Percentiles rank a stretch among this genome's conserved stretches.
Evolutionary conservation across 2,113 vertebrate genomes (phyloP).

Genomic region (Genyomyrus donnyi): DNA sequence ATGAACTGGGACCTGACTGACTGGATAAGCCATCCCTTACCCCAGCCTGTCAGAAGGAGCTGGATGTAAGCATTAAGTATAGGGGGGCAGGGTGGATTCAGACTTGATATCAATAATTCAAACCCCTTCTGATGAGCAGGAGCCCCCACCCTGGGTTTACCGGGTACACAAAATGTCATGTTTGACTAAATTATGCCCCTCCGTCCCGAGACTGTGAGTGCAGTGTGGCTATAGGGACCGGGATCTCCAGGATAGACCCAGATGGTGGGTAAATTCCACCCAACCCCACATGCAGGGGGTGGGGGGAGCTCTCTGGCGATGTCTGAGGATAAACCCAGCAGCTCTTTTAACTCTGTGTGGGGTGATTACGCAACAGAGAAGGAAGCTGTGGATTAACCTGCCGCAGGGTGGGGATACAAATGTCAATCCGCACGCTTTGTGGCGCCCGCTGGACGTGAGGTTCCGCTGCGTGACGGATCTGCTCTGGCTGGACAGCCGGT

Average conservation of each 20-base stretch:
- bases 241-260: not conserved
- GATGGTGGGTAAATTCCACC: conserved; percentile 10
- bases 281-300: not conserved
- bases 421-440: conserved; percentile 12
- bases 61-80: not conserved
- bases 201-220: not conserved
- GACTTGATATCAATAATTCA: conserved; percentile 21
- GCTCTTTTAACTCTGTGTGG: conserved; percentile 21
- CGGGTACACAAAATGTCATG: conserved; percentile 19
- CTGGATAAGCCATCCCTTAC: not conserved
- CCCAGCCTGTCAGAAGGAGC: not conserved
- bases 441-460: not conserved
- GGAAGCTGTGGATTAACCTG: conserved; percentile 19
- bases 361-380: not conserved
- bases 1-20: not conserved
- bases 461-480: not conserved
- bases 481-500: not conserved
- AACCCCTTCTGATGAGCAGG: not conserved
- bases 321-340: conserved; percentile 7
- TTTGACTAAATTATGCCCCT: not conserved
- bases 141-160: conserved; percentile 1
- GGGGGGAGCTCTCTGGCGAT: not conserved
- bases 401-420: not conserved
- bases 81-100: not conserved
- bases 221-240: not conserved